Conservation (phyloP, 2,113 vertebrate genomes). For the Callopanchax toddi region DNA sequence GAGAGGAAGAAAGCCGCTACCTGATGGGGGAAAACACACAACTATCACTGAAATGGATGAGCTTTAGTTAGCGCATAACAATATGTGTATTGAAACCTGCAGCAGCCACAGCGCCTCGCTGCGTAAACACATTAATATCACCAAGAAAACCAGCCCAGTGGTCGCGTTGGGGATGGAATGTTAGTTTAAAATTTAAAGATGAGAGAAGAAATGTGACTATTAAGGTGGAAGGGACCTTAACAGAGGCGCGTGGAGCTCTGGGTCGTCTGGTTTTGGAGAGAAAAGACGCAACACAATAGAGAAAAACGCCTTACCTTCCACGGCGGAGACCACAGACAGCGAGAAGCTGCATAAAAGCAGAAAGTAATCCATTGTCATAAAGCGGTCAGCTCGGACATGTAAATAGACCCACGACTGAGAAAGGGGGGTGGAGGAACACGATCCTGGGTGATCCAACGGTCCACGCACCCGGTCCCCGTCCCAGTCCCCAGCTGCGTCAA, state of each 20-base stretch:
- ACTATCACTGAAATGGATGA: slow-evolving; percentile 59
- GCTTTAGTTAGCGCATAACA: slow-evolving; percentile 52
- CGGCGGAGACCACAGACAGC: slow-evolving; percentile 76
- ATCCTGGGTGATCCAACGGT: slow-evolving; percentile 67
- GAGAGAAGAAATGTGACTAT: background rate
- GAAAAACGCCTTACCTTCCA: slow-evolving; percentile 79
- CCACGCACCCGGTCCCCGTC: slow-evolving; percentile 62
- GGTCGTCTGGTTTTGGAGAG: background rate
- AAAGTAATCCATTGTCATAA: slow-evolving; percentile 86
- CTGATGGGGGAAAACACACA: slow-evolving; percentile 47
- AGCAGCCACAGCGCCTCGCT: slow-evolving; percentile 18
- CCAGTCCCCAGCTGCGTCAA: slow-evolving; percentile 66
- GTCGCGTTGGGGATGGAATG: slow-evolving; percentile 20
- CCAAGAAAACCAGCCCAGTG: slow-evolving; percentile 39
- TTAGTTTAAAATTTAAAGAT: slow-evolving; percentile 8
- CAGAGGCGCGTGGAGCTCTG: background rate
- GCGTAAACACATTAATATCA: slow-evolving; percentile 48
- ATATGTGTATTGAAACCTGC: slow-evolving; percentile 31
- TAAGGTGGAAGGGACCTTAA: background rate
- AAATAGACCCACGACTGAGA: slow-evolving; percentile 70
- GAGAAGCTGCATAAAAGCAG: slow-evolving; percentile 81
- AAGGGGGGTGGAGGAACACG: slow-evolving; percentile 41
- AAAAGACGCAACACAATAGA: slow-evolving; percentile 15
- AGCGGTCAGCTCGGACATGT: slow-evolving; percentile 74
- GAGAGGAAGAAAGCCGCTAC: slow-evolving; percentile 46